These are phyloP conservation scores for Ovis canadensis DNA, from an alignment of 2,113 vertebrate species.

Conservation along the genomic window DNA sequence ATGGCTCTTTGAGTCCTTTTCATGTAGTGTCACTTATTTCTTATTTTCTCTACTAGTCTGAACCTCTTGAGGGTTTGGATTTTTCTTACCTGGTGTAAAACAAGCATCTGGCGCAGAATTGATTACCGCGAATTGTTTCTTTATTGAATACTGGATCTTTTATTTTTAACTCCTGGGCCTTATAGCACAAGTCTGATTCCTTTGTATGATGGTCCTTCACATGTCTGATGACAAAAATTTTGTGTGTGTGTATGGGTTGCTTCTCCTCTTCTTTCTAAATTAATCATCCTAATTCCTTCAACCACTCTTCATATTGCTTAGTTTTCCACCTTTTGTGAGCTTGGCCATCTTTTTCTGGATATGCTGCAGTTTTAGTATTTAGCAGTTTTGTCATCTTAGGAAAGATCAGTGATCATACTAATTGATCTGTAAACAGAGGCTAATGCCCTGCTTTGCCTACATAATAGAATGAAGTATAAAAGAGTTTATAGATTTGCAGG, in stretches of 20 bases:
- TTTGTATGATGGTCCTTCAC: background rate
- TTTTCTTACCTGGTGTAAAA: background rate
- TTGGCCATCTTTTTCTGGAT: background rate
- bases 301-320: background rate
- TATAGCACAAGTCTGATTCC: background rate
- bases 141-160: slow-evolving; percentile 1
- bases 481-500: background rate
- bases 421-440: background rate
- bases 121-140: background rate
- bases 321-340: background rate
- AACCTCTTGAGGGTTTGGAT: background rate
- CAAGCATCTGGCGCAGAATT: background rate
- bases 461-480: background rate
- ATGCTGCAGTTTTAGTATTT: background rate
- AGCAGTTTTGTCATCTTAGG: slow-evolving; percentile 14
- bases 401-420: background rate
- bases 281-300: background rate
- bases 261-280: background rate
- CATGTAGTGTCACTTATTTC: background rate
- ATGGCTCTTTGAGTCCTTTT: background rate
- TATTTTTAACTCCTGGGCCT: background rate
- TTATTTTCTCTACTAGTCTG: background rate
- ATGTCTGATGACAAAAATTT: background rate
- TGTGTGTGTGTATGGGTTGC: background rate
- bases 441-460: background rate